Conservation (phyloP, 2,113 vertebrate genomes). For the Emberiza fucata region DNA sequence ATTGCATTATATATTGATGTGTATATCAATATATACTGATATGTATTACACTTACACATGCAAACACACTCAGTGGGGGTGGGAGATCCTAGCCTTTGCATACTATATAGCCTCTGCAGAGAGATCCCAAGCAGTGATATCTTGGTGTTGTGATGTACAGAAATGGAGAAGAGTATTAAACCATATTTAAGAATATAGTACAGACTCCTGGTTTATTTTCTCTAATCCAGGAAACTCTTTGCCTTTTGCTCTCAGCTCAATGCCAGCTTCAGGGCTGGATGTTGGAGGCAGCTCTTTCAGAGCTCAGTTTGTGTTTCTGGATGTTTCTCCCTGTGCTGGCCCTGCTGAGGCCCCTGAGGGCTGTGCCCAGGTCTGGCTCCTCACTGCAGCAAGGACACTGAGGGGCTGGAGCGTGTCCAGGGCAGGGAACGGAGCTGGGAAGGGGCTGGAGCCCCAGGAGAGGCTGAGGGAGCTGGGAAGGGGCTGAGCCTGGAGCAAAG, state of each 20-base stretch:
- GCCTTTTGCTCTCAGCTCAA: background rate
- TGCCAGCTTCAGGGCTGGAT: background rate
- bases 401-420: background rate
- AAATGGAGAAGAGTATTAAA: slow-evolving; percentile 91
- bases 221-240: background rate
- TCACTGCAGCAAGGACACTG: rapidly evolving
- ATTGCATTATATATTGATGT: slow-evolving; percentile 88
- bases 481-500: background rate
- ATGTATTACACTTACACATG: slow-evolving; percentile 83
- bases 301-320: background rate
- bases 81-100: slow-evolving; percentile 76
- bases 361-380: background rate
- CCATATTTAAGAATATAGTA: slow-evolving; percentile 86
- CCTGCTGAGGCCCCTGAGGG: background rate
- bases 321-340: background rate
- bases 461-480: background rate
- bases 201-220: slow-evolving; percentile 67
- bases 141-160: slow-evolving; percentile 90
- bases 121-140: slow-evolving; percentile 83
- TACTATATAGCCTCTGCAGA: slow-evolving; percentile 84
- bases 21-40: slow-evolving; percentile 86
- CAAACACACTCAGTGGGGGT: slow-evolving; percentile 75
- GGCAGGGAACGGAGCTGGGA: background rate
- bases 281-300: background rate
- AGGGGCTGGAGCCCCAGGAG: background rate